A percentile compares a stretch with the other conserved stretches of the same genome.
Conservation (phyloP, 2,113 vertebrate genomes). For the Aix galericulata region DNA sequence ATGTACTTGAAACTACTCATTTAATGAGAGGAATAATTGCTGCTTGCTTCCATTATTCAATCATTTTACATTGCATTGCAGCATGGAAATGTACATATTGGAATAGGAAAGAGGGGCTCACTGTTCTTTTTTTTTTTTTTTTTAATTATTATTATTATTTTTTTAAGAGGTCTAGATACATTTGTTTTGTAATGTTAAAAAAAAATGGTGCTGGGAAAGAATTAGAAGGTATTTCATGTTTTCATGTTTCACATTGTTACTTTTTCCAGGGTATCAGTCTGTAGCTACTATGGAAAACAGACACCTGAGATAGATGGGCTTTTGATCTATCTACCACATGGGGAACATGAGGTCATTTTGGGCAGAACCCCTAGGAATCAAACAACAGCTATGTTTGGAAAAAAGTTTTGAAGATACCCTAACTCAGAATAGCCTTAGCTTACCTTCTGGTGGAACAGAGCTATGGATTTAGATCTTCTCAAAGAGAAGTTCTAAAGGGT, state of each 20-base stretch:
- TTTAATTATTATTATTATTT: too few species aligned
- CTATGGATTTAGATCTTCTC: not conserved
- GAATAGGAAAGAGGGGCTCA: not conserved
- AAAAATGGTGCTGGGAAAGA: not conserved
- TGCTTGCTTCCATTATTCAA: not conserved
- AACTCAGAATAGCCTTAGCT: not conserved
- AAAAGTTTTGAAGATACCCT: not conserved
- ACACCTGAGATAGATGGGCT: not conserved
- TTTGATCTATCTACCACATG: not conserved
- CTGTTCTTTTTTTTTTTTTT: not conserved
- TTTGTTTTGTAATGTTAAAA: not conserved
- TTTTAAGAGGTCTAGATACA: not conserved
- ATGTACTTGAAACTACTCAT: slow-evolving; percentile 27
- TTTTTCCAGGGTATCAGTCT: not conserved
- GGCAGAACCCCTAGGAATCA: not conserved
- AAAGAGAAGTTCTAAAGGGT: not conserved
- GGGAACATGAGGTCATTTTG: not conserved
- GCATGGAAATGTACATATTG: not conserved
- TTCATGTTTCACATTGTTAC: fast-evolving
- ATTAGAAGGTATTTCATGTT: not conserved
- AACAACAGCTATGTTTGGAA: not conserved
- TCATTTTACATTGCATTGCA: not conserved
- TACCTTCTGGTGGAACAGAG: not conserved
- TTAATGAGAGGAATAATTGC: slow-evolving; percentile 42
- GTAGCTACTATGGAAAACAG: not conserved